phyloP scores from a whole-genome alignment of 2,888 invertebrate species.

The Drosophila atroscutellata region DNA sequence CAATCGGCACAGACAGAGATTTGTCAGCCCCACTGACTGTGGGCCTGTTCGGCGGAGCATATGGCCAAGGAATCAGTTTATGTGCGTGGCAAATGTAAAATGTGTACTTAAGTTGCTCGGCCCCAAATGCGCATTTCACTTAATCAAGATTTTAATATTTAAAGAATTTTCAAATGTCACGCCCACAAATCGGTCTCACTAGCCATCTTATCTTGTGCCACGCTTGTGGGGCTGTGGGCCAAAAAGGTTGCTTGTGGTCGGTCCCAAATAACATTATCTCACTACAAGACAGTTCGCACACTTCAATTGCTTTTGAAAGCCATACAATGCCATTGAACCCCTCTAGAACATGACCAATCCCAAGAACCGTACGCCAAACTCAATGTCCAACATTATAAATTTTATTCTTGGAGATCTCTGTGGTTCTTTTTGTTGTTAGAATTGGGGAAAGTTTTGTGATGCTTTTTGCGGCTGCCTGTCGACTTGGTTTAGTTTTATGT shows the following conservation, averaged over 20 bases:
- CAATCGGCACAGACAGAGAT: constrained; percentile 37
- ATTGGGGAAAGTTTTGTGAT: constrained; percentile 44
- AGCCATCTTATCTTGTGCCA: constrained; percentile 37
- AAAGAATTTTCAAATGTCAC: constrained; percentile 70
- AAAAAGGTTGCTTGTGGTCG: constrained; percentile 52
- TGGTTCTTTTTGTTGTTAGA: constrained; percentile 1
- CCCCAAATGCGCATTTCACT: constrained; percentile 82
- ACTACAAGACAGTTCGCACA: constrained; percentile 54
- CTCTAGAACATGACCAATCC: constrained; percentile 10
- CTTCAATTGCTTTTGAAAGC: constrained; percentile 69
- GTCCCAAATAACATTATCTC: constrained; percentile 68
- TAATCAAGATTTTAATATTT: constrained; percentile 84
- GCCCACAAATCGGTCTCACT: constrained; percentile 46
- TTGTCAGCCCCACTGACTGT: constrained; percentile 23
- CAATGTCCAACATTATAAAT: constrained; percentile 49
- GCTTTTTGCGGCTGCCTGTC: constrained; percentile 47
- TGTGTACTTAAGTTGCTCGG: constrained; percentile 62
- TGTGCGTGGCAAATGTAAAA: constrained; percentile 59
- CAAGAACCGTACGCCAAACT: constrained; percentile 25
- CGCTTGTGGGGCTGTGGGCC: constrained; percentile 15
- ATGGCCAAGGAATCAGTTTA: constrained; percentile 61
- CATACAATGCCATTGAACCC: constrained; percentile 50
- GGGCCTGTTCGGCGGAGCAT: constrained; percentile 26
- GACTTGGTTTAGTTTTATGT: constrained; percentile 58
- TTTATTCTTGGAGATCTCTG: constrained; percentile 24